Percentiles rank a stretch among this genome's conserved stretches.
phyloP scores from a whole-genome alignment of 2,888 invertebrate genomes.

The Acleris literana region DNA sequence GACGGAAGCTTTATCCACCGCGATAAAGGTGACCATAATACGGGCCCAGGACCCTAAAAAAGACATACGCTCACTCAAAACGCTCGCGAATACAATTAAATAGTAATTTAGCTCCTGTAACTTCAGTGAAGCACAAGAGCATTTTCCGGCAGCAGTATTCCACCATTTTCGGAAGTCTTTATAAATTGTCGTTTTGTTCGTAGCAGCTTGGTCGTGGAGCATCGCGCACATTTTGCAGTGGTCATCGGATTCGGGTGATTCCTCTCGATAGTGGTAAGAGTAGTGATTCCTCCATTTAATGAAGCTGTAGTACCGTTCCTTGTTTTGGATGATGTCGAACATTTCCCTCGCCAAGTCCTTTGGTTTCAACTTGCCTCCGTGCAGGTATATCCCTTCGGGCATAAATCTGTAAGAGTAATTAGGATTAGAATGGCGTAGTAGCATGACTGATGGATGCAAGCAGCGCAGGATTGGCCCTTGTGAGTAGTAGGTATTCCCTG shows the following conservation, averaged over 20 bases:
- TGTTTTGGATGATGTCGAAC: constrained; percentile 43
- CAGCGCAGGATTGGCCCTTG: no score
- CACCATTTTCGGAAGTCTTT: constrained; percentile 35
- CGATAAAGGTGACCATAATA: no score
- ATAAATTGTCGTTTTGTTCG: constrained; percentile 21
- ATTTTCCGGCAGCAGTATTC: constrained; percentile 9
- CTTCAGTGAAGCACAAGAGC: neutral
- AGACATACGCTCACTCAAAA: no score
- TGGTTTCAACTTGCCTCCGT: constrained; percentile 42
- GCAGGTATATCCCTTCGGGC: constrained; percentile 50
- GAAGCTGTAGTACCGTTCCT: constrained; percentile 44
- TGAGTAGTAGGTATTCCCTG: no score
- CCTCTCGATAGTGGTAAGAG: constrained; percentile 42
- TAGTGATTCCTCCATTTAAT: constrained; percentile 53
- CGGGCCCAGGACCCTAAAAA: no score
- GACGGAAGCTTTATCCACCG: no score
- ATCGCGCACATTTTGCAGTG: constrained; percentile 49
- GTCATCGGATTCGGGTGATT: constrained; percentile 46
- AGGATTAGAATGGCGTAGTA: neutral
- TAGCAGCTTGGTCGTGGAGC: constrained; percentile 41
- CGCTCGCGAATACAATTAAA: no score
- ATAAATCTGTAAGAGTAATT: constrained; percentile 49
- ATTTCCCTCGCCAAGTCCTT: constrained; percentile 44
- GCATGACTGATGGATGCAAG: no score
- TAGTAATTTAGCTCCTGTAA: no score